These are phyloP conservation scores for Pseudorhombus dupliciocellatus DNA, from an alignment of 2,113 vertebrate species.

Conservation along the genomic window DNA sequence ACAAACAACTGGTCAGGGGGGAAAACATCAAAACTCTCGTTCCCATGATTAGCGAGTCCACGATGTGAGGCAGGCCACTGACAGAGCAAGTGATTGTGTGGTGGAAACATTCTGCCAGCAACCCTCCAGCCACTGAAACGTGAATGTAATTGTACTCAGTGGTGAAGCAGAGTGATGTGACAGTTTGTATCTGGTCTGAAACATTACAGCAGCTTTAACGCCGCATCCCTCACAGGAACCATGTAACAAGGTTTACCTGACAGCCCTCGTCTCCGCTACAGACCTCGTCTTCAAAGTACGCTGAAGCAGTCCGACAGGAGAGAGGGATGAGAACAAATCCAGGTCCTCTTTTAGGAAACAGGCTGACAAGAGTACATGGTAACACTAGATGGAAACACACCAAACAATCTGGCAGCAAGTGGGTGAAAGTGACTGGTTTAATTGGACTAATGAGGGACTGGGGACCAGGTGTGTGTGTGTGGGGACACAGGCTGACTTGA, in stretches of 20 bases:
- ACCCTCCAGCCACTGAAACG: not conserved
- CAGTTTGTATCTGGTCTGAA: not conserved
- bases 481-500: too few relatives aligned
- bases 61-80: constrained; percentile 1
- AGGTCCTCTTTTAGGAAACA: constrained; percentile 45
- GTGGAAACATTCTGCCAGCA: constrained; percentile 6
- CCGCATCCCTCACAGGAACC: constrained; percentile 4
- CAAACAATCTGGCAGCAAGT: too few relatives aligned
- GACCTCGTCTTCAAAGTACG: constrained; percentile 30
- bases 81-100: not conserved
- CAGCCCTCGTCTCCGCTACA: constrained; percentile 7
- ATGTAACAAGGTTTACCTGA: constrained; percentile 24
- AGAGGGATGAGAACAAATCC: constrained; percentile 41
- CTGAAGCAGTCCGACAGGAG: too few relatives aligned
- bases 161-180: not conserved
- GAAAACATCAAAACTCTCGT: not conserved
- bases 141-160: not conserved
- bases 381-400: too few relatives aligned
- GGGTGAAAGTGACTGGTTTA: too few relatives aligned
- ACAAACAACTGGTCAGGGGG: too few relatives aligned
- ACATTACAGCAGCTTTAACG: not conserved
- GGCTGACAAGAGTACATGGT: too few relatives aligned
- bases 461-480: too few relatives aligned
- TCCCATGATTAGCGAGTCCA: not conserved
- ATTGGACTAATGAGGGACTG: too few relatives aligned